These are phyloP conservation scores for Pungitius pungitius DNA, from an alignment of 2,113 vertebrate species.

Conservation along the genomic window DNA sequence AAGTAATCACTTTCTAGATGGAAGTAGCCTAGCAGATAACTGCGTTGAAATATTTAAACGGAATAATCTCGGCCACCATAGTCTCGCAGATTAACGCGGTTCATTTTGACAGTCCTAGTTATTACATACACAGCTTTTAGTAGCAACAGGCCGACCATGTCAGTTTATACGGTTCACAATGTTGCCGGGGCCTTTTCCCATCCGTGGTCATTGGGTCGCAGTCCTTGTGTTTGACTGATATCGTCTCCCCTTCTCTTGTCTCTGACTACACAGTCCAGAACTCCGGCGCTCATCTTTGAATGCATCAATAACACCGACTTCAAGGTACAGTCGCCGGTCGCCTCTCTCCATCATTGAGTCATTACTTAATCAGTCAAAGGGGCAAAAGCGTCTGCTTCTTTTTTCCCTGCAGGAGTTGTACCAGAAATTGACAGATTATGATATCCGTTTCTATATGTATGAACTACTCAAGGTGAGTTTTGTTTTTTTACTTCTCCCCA, in stretches of 20 bases:
- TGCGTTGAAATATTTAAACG: too few species aligned
- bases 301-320: conserved; percentile 99
- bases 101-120: too few species aligned
- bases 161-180: background rate
- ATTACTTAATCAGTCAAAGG: background rate
- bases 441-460: conserved; percentile 99
- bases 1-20: too few species aligned
- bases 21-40: too few species aligned
- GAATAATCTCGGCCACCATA: too few species aligned
- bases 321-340: conserved; percentile 87
- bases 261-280: conserved; percentile 84
- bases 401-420: conserved; percentile 90
- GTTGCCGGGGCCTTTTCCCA: background rate
- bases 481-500: too few species aligned
- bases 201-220: background rate
- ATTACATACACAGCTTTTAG: background rate
- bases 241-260: conserved; percentile 2
- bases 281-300: conserved; percentile 98
- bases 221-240: background rate
- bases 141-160: too few species aligned
- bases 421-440: conserved; percentile 98
- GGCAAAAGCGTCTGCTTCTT: background rate
- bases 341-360: too few species aligned
- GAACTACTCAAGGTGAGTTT: conserved; percentile 98
- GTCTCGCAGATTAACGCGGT: too few species aligned